Evolutionary conservation across 2,113 vertebrate genomes (phyloP).

Genomic region (Oryzias celebensis): DNA sequence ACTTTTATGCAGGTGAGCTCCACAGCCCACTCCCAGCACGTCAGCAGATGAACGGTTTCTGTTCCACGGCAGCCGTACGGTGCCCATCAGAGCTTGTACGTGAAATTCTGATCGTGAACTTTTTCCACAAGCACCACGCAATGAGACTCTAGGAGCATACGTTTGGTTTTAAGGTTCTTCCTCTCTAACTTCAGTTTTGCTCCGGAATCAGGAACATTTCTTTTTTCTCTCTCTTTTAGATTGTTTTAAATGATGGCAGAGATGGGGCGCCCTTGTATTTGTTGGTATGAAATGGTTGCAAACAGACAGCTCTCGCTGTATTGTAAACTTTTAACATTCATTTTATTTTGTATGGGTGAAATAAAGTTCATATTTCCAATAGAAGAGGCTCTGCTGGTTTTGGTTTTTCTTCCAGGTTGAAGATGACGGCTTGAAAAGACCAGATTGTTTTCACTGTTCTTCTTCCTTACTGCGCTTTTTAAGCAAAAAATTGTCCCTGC

Average conservation of each 20-base stretch:
- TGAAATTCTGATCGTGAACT: conserved; percentile 33
- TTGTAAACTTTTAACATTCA: conserved; percentile 82
- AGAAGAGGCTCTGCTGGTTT: conserved; percentile 21
- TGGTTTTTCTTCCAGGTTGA: background rate
- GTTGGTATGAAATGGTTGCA: conserved; percentile 67
- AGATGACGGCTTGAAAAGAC: background rate
- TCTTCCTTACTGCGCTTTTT: no score
- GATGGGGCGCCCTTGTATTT: conserved; percentile 44
- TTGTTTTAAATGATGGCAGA: conserved; percentile 72
- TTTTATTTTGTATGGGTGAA: conserved; percentile 84
- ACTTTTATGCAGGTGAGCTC: conserved; percentile 55
- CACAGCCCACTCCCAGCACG: background rate
- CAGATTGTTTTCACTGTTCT: no score
- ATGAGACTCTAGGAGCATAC: conserved; percentile 40
- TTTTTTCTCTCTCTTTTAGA: conserved; percentile 53
- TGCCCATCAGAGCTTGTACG: background rate
- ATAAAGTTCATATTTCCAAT: conserved; percentile 81
- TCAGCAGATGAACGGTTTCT: no score
- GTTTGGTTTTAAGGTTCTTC: conserved; percentile 68
- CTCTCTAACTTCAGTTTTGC: conserved; percentile 33
- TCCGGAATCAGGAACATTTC: conserved; percentile 14
- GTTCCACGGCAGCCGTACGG: no score
- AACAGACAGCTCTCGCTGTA: conserved; percentile 70
- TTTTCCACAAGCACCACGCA: background rate
- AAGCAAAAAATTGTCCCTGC: no score